Conservation (phyloP, 2,797 vertebrate genomes). For the Orientallactaga sibirica region DNA sequence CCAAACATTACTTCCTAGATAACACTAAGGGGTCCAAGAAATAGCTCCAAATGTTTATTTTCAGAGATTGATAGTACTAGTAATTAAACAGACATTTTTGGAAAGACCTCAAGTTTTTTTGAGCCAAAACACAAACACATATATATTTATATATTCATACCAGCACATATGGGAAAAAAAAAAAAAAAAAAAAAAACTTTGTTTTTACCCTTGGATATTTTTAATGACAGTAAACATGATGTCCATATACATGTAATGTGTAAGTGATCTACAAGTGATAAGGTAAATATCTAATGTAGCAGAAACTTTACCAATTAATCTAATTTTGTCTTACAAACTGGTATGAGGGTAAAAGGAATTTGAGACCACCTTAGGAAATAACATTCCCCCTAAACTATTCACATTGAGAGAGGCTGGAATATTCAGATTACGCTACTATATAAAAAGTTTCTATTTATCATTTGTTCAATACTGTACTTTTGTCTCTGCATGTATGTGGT, state of each 20-base stretch:
- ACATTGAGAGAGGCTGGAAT: not conserved
- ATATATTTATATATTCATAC: slow-evolving; percentile 43
- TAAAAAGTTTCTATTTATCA: too few species aligned
- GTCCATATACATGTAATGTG: not conserved
- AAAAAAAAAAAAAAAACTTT: slow-evolving; percentile 19
- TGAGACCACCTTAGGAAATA: not conserved
- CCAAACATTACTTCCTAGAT: slow-evolving; percentile 31
- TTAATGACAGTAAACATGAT: slow-evolving; percentile 31
- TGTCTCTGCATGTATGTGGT: too few species aligned
- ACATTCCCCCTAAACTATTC: slow-evolving; percentile 8
- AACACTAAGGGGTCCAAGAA: slow-evolving; percentile 46
- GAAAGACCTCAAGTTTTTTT: slow-evolving; percentile 47
- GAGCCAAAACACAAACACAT: slow-evolving; percentile 25
- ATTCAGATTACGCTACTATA: not conserved
- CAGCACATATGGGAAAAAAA: not conserved
- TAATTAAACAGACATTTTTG: slow-evolving; percentile 38
- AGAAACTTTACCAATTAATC: not conserved
- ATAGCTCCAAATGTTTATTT: slow-evolving; percentile 63
- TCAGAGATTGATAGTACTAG: slow-evolving; percentile 31
- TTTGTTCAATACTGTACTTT: too few species aligned
- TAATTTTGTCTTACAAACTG: not conserved
- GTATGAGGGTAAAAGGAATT: slow-evolving; percentile 1
- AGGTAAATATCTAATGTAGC: not conserved
- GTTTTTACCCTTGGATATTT: slow-evolving; percentile 29
- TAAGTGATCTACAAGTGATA: not conserved